A percentile compares a stretch with the other conserved stretches of the same genome.
phyloP scores from a whole-genome alignment of 1,140 invertebrate species.

The Brevipalpus yothersi region DNA sequence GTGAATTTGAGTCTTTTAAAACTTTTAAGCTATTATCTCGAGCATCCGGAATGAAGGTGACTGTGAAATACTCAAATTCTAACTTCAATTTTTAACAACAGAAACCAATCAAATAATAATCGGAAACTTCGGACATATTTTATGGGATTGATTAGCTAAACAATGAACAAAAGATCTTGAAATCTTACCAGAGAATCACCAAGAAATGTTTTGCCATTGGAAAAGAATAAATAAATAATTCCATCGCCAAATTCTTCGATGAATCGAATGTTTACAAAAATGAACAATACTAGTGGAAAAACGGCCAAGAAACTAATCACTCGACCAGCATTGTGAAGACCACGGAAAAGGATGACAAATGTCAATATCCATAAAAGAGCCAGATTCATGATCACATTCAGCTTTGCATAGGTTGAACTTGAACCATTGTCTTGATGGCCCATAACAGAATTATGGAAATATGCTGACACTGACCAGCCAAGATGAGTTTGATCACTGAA shows the following conservation, averaged over 20 bases:
- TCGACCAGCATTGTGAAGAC: constrained; percentile 11
- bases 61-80: too few species aligned
- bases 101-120: too few species aligned
- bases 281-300: constrained; percentile 10
- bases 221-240: constrained; percentile 7
- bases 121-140: too few species aligned
- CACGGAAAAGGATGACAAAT: constrained; percentile 49
- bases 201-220: constrained; percentile 5
- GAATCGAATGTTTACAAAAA: constrained; percentile 11
- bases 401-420: constrained; percentile 31
- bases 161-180: too few species aligned
- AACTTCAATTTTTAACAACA: too few species aligned
- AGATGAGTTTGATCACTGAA: constrained; percentile 11
- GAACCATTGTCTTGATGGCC: constrained; percentile 23
- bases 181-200: constrained; percentile 7
- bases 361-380: constrained; percentile 71
- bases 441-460: constrained; percentile 1
- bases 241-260: constrained; percentile 11
- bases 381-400: constrained; percentile 65
- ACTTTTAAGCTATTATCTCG: too few species aligned
- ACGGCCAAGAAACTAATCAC: constrained; percentile 11
- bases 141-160: too few species aligned
- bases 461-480: constrained; percentile 5
- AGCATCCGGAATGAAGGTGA: too few species aligned
- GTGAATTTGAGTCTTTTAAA: too few species aligned